Conservation (phyloP, 2,797 vertebrate species). For the Coracias cyanogaster region DNA sequence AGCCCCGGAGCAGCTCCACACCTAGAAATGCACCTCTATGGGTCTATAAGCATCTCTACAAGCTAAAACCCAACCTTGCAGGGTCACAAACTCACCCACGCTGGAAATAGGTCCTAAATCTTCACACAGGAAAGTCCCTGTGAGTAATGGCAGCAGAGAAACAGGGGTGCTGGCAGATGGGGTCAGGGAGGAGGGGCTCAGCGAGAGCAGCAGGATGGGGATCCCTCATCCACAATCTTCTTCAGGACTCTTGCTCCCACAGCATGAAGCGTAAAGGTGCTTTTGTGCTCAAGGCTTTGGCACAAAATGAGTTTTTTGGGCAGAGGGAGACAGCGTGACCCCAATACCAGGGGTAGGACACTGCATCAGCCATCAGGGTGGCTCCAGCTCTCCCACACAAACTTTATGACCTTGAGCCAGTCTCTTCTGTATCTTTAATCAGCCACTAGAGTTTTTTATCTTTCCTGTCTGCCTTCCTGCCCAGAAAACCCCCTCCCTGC, state of each 20-base stretch:
- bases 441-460: background rate
- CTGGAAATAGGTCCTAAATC: background rate
- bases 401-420: conserved; percentile 50
- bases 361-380: background rate
- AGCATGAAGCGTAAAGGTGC: background rate
- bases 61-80: background rate
- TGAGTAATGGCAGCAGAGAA: background rate
- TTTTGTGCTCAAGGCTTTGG: background rate
- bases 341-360: fast-evolving
- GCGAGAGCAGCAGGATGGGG: background rate
- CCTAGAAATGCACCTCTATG: background rate
- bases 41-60: background rate
- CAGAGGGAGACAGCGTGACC: fast-evolving
- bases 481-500: background rate
- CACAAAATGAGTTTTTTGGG: background rate
- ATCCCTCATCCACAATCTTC: background rate
- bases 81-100: background rate
- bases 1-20: background rate
- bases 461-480: background rate
- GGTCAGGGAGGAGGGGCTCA: background rate
- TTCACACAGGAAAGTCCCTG: background rate
- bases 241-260: background rate
- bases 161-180: background rate
- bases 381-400: background rate
- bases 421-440: background rate